A percentile compares a stretch with the other conserved stretches of the same genome.
Conservation (phyloP, 2,113 vertebrate species). For the Elachura formosa region DNA sequence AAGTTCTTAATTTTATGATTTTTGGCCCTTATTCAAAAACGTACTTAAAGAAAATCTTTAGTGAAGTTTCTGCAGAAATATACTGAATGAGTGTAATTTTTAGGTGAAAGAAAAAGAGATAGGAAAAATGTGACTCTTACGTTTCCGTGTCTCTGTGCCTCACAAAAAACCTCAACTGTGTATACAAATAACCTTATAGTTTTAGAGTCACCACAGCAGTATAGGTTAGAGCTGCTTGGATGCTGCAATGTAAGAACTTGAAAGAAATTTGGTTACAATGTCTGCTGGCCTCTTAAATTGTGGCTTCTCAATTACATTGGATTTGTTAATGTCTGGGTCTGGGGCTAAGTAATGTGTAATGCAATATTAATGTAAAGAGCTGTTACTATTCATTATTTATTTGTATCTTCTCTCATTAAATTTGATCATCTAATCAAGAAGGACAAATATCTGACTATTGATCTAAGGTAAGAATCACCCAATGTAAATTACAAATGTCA, state of each 20-base stretch:
- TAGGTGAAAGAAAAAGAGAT: not conserved
- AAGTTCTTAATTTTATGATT: slow-evolving; percentile 13
- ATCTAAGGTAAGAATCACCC: not conserved
- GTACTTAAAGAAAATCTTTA: slow-evolving; percentile 4
- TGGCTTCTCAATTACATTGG: not conserved
- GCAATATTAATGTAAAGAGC: not conserved
- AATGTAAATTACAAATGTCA: not conserved
- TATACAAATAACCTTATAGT: not conserved
- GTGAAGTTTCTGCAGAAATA: not conserved
- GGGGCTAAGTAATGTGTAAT: not conserved
- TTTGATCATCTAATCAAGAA: not conserved
- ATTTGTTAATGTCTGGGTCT: not conserved
- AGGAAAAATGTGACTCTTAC: not conserved
- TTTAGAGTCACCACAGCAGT: not conserved
- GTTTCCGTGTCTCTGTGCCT: not conserved
- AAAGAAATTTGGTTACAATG: not conserved
- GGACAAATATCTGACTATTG: not conserved
- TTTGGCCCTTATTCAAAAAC: slow-evolving; percentile 13
- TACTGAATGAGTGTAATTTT: not conserved
- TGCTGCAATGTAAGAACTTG: not conserved
- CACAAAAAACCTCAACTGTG: not conserved
- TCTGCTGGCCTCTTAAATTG: not conserved
- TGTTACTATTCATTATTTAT: not conserved
- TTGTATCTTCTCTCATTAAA: not conserved
- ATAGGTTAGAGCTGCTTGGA: not conserved